Percentiles rank a stretch among this genome's conserved stretches.
Conservation (phyloP, 2,888 invertebrate genomes). For the Lasioglossum zephyrum region DNA sequence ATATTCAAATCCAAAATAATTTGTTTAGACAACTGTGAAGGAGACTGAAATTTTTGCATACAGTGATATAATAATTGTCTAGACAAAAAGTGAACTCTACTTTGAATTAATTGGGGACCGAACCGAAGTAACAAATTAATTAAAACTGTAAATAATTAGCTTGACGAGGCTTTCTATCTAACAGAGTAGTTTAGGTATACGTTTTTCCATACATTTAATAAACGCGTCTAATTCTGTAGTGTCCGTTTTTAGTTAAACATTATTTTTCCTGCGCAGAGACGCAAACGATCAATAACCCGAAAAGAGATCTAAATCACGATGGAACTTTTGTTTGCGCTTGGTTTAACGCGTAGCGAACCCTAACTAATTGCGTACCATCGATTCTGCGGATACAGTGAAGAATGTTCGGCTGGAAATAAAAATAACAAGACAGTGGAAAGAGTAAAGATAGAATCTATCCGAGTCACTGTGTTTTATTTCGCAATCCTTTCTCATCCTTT, state of each 20-base stretch:
- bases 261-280: constrained; percentile 5
- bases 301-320: constrained; percentile 42
- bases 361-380: constrained; percentile 57
- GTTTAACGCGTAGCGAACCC: constrained; percentile 43
- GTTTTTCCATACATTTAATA: background rate
- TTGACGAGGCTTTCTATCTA: background rate
- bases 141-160: background rate
- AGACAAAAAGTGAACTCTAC: background rate
- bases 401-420: constrained; percentile 14
- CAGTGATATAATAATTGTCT: background rate
- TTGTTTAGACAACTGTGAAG: too few species aligned
- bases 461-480: background rate
- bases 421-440: background rate
- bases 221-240: background rate
- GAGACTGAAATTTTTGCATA: too few species aligned
- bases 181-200: background rate
- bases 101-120: background rate
- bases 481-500: background rate
- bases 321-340: constrained; percentile 55
- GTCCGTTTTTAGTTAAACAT: background rate
- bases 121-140: background rate
- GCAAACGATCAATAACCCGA: constrained; percentile 10
- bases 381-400: constrained; percentile 30
- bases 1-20: too few species aligned
- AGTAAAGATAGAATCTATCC: background rate